Conservation (phyloP, 2,113 vertebrate species). For the Emydura subglobosa region DNA sequence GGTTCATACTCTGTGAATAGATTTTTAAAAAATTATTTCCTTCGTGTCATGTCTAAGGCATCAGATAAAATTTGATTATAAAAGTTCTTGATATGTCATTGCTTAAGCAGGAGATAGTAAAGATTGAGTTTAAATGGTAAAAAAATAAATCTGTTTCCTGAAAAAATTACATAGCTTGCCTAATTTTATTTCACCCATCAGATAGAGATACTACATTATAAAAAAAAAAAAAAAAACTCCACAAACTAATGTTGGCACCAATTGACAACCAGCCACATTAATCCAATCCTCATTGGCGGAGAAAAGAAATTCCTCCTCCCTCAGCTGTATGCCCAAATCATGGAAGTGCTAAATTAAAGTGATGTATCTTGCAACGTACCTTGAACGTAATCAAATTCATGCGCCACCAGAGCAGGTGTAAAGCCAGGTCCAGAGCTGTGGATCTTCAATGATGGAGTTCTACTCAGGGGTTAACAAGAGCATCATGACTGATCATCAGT, state of each 20-base stretch:
- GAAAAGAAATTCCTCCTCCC: neutral
- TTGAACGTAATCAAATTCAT: rapidly evolving
- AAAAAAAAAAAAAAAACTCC: neutral
- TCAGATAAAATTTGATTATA: slow-evolving; percentile 18
- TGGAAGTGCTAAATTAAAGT: neutral
- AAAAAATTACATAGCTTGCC: neutral
- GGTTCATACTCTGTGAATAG: slow-evolving; percentile 22
- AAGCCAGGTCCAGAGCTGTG: neutral
- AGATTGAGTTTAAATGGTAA: neutral
- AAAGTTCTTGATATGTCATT: slow-evolving; percentile 59
- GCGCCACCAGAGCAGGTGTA: neutral
- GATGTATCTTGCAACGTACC: neutral
- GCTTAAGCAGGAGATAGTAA: slow-evolving; percentile 21
- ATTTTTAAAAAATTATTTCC: slow-evolving; percentile 37
- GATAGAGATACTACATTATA: neutral
- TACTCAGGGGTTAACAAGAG: neutral
- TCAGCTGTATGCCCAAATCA: rapidly evolving
- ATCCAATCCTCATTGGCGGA: rapidly evolving
- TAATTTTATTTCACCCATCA: neutral
- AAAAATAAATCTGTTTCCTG: neutral
- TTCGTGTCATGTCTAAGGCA: slow-evolving; percentile 52
- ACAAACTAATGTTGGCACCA: neutral
- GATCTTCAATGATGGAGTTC: neutral
- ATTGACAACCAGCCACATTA: neutral
- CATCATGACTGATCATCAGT: neutral